Conservation (phyloP, 1,140 invertebrate genomes). For the Drosophila tristis region DNA sequence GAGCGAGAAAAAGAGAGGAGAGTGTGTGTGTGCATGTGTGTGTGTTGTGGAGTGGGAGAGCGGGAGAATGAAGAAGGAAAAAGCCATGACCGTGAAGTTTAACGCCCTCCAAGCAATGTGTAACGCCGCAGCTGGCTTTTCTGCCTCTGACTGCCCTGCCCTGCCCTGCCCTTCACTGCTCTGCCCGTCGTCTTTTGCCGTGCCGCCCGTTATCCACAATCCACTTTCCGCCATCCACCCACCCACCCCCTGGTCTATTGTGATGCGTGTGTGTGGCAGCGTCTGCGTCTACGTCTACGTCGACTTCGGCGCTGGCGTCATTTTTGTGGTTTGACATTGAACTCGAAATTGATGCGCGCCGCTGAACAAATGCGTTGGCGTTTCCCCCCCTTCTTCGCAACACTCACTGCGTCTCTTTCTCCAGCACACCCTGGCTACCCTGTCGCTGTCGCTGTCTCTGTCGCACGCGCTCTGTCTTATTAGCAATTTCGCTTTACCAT, state of each 20-base stretch:
- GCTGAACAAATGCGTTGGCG: conserved; percentile 68
- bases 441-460: conserved; percentile 14
- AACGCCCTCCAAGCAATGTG: conserved; percentile 77
- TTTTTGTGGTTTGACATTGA: conserved; percentile 83
- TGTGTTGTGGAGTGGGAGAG: conserved; percentile 14
- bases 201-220: conserved; percentile 12
- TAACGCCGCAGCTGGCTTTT: conserved; percentile 13
- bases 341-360: conserved; percentile 79
- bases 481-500: conserved; percentile 67
- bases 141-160: neutral
- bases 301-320: conserved; percentile 29
- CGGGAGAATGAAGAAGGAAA: conserved; percentile 61
- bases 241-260: neutral
- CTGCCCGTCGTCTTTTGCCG: neutral
- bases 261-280: conserved; percentile 17
- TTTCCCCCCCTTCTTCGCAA: neutral
- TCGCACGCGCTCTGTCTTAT: conserved; percentile 46
- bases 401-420: neutral
- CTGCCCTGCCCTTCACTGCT: neutral
- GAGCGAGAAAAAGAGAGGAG: conserved; percentile 31
- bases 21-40: conserved; percentile 7
- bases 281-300: conserved; percentile 10
- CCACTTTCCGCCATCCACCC: conserved; percentile 9
- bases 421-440: conserved; percentile 4
- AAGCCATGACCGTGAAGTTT: conserved; percentile 83